A percentile compares a stretch with the other conserved stretches of the same genome.
These are phyloP conservation scores for Panopea generosa DNA, from an alignment of 2,888 invertebrate genomes.

Conservation along the genomic window DNA sequence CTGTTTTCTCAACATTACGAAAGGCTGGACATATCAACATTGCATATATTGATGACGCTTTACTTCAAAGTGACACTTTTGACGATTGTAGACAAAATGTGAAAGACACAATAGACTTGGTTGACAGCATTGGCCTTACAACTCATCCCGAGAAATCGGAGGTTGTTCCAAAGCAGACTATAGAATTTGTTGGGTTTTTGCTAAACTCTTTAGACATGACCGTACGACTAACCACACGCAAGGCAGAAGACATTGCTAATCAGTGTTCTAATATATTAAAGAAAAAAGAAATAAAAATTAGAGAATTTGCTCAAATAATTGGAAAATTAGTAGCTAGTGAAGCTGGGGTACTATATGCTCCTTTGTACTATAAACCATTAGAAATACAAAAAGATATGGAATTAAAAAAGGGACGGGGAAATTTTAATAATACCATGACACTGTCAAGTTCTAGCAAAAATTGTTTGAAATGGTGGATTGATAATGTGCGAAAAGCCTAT, in stretches of 20 bases:
- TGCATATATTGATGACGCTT: slow-evolving; percentile 40
- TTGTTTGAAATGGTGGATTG: slow-evolving; percentile 27
- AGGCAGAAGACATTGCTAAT: neutral
- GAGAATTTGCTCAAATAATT: slow-evolving; percentile 20
- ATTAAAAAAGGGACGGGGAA: slow-evolving; percentile 32
- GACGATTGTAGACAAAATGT: slow-evolving; percentile 23
- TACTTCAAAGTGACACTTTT: slow-evolving; percentile 12
- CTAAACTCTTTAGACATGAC: slow-evolving; percentile 13
- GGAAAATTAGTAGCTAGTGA: slow-evolving; percentile 47
- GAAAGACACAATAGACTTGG: slow-evolving; percentile 4
- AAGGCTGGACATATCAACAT: slow-evolving; percentile 28
- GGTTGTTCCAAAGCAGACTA: slow-evolving; percentile 17
- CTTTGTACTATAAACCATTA: slow-evolving; percentile 37
- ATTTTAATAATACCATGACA: slow-evolving; percentile 38
- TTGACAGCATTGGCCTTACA: slow-evolving; percentile 36
- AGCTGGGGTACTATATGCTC: slow-evolving; percentile 43
- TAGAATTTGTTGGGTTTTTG: slow-evolving; percentile 45
- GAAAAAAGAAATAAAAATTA: neutral
- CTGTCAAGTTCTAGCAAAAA: slow-evolving; percentile 16
- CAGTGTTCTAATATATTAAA: neutral
- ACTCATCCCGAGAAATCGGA: slow-evolving; percentile 54
- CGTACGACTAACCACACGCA: slow-evolving; percentile 3
- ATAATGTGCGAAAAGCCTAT: slow-evolving; percentile 3
- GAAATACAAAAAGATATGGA: slow-evolving; percentile 24
- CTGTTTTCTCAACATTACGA: slow-evolving; percentile 41